phyloP scores from a whole-genome alignment of 2,888 invertebrate species.

The Phalera bucephala region DNA sequence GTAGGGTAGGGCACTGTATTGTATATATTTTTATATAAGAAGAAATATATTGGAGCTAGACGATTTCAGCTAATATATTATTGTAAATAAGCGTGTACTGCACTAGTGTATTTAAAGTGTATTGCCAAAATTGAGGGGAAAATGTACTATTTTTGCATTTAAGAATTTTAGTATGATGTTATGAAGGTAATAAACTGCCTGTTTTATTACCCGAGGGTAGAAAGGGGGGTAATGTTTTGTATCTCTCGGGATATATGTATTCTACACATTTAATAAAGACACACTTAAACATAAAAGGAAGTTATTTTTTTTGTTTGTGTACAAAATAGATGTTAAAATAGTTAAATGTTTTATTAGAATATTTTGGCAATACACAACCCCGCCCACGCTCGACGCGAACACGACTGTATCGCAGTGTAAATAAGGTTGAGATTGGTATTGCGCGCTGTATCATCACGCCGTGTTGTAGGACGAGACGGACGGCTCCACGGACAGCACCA shows the following conservation, averaged over 20 bases:
- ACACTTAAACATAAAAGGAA: no score
- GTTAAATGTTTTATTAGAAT: no score
- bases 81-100: conserved; percentile 1
- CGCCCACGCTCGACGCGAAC: conserved; percentile 11
- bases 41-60: conserved; percentile 1
- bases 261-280: no score
- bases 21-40: no score
- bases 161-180: neutral
- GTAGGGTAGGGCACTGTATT: no score
- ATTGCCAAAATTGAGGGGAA: neutral
- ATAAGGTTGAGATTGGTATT: conserved; percentile 7
- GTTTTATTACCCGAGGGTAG: no score
- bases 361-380: conserved; percentile 18
- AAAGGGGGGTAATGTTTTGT: no score
- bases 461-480: conserved; percentile 84
- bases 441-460: conserved; percentile 3
- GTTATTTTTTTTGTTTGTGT: no score
- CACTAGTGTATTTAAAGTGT: conserved; percentile 5
- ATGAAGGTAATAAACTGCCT: no score
- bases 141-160: neutral
- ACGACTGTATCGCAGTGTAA: conserved; percentile 2
- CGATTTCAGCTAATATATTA: neutral
- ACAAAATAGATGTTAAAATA: no score
- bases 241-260: no score
- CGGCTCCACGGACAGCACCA: conserved; percentile 68